phyloP scores from a whole-genome alignment of 2,888 invertebrate species.

The Caenorhabditis angaria region DNA sequence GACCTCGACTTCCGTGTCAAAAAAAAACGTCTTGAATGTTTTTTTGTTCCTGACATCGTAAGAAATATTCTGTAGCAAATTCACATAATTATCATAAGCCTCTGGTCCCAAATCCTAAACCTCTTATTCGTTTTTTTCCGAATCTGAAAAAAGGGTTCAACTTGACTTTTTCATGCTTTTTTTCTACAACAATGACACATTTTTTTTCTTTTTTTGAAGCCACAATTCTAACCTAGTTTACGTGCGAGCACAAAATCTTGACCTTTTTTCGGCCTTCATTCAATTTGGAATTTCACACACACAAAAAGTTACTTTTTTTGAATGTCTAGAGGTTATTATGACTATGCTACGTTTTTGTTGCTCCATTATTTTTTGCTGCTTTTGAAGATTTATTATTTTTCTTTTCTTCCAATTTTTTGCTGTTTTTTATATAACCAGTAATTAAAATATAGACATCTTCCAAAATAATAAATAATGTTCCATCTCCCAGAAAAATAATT shows the following conservation, averaged over 20 bases:
- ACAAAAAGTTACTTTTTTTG: not conserved
- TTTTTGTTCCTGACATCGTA: not conserved
- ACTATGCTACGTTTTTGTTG: too few species aligned
- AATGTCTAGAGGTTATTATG: not conserved
- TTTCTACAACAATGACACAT: not conserved
- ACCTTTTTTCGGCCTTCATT: not conserved
- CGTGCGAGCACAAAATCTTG: conserved; percentile 4
- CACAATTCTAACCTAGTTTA: conserved; percentile 1
- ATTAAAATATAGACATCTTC: too few species aligned
- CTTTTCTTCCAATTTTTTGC: too few species aligned
- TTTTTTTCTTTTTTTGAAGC: too few species aligned
- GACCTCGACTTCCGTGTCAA: not conserved
- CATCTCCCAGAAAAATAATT: not conserved
- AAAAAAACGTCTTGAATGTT: too few species aligned
- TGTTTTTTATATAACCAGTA: too few species aligned
- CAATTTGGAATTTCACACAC: not conserved
- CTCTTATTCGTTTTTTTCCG: too few species aligned
- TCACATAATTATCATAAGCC: not conserved
- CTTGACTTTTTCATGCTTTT: too few species aligned
- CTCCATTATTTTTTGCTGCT: too few species aligned
- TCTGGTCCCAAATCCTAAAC: not conserved
- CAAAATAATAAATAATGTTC: conserved; percentile 1
- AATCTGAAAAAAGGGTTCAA: too few species aligned
- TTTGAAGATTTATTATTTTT: too few species aligned
- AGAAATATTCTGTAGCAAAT: too few species aligned